These are phyloP conservation scores for Meloidogyne hapla DNA, from an alignment of 1,140 invertebrate genomes.

Conservation along the genomic window DNA sequence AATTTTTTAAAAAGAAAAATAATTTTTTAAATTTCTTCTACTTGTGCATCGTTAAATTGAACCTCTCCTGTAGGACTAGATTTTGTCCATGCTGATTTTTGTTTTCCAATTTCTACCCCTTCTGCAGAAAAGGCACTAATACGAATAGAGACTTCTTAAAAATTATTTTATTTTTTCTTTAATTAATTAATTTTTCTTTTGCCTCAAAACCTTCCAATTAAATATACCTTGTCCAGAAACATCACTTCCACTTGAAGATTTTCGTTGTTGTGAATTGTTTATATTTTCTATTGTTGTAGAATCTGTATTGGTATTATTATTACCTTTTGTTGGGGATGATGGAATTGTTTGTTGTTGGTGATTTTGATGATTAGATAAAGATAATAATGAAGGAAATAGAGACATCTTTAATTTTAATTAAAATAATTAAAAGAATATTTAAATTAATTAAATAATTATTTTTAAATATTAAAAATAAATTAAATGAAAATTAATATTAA, in stretches of 20 bases:
- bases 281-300: neutral
- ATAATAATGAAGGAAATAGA: conserved; percentile 18
- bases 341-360: neutral
- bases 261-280: neutral
- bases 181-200: neutral
- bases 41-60: conserved; percentile 5
- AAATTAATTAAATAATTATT: neutral
- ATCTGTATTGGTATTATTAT: conserved; percentile 9
- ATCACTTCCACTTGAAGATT: conserved; percentile 1
- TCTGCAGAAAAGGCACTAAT: conserved; percentile 10
- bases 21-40: neutral
- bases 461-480: neutral
- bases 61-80: neutral
- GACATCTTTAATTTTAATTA: conserved; percentile 7
- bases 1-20: neutral
- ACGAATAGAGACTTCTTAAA: conserved; percentile 9
- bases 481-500: too few species aligned
- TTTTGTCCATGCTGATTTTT: conserved; percentile 12
- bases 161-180: neutral
- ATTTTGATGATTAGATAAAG: conserved; percentile 8
- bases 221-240: neutral
- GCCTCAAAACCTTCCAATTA: neutral
- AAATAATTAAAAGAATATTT: neutral
- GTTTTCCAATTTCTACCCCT: conserved; percentile 10
- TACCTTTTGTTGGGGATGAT: conserved; percentile 3